A percentile compares a stretch with the other conserved stretches of the same genome.
phyloP scores from a whole-genome alignment of 2,797 vertebrate species.

The Amblyopsis hoosieri region DNA sequence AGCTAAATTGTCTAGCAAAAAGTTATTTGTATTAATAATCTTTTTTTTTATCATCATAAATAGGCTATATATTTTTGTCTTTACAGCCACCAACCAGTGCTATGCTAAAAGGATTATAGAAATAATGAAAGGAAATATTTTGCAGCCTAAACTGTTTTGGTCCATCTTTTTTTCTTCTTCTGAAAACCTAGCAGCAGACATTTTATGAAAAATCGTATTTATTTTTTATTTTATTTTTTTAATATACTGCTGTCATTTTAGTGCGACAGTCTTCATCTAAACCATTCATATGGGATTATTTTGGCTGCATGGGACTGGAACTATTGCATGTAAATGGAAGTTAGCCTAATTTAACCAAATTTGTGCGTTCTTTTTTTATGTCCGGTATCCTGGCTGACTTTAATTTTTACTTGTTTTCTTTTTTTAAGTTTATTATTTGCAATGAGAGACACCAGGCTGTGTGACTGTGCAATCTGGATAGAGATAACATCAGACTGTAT shows the following conservation, averaged over 20 bases:
- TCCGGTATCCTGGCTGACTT: constrained; percentile 52
- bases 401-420: constrained; percentile 34
- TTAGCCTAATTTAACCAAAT: constrained; percentile 56
- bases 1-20: constrained; percentile 60
- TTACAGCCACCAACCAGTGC: constrained; percentile 40
- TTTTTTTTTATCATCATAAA: constrained; percentile 5
- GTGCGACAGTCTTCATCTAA: constrained; percentile 56
- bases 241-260: constrained; percentile 62
- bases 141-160: constrained; percentile 19
- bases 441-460: constrained; percentile 64
- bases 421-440: constrained; percentile 36
- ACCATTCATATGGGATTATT: constrained; percentile 56
- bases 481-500: constrained; percentile 79
- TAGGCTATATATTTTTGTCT: constrained; percentile 29
- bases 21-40: constrained; percentile 41
- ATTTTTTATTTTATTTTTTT: constrained; percentile 61
- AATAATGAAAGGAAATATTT: constrained; percentile 14
- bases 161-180: constrained; percentile 41
- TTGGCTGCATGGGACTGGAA: constrained; percentile 74
- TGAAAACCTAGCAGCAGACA: constrained; percentile 43
- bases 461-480: constrained; percentile 75
- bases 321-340: constrained; percentile 75
- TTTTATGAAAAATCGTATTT: constrained; percentile 47
- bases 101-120: constrained; percentile 36
- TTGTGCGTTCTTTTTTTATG: constrained; percentile 66